These are phyloP conservation scores for Bufo gargarizans DNA, from an alignment of 2,113 vertebrate genomes.

Conservation along the genomic window DNA sequence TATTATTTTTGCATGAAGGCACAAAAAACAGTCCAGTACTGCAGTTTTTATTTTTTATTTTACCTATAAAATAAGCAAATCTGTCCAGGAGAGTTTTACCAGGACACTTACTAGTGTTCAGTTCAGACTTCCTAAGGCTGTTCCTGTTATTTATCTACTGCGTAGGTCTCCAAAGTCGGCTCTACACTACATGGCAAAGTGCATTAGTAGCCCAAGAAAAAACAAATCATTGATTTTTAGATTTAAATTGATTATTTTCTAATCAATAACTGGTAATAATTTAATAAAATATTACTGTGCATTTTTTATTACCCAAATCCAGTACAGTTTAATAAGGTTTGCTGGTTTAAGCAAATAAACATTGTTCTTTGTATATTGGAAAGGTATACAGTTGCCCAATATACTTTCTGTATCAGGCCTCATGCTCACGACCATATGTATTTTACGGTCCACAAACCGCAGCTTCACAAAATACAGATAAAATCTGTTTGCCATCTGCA, in stretches of 20 bases:
- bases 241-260: not conserved
- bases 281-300: not conserved
- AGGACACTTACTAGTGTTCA: constrained; percentile 51
- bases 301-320: not conserved
- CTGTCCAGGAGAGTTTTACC: constrained; percentile 53
- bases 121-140: constrained; percentile 50
- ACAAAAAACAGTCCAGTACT: constrained; percentile 44
- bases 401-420: not conserved
- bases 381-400: not conserved
- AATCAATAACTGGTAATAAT: not conserved
- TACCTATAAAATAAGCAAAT: constrained; percentile 58
- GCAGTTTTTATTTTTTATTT: constrained; percentile 51
- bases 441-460: too few relatives aligned
- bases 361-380: not conserved
- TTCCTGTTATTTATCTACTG: constrained; percentile 49
- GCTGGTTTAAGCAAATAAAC: not conserved
- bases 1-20: constrained; percentile 53
- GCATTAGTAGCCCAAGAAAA: not conserved
- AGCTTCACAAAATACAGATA: too few relatives aligned
- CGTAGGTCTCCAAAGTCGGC: constrained; percentile 23
- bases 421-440: too few relatives aligned
- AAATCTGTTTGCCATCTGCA: too few relatives aligned
- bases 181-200: not conserved
- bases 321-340: not conserved
- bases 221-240: not conserved